phyloP scores from a whole-genome alignment of 2,888 invertebrate genomes.

The Germaria angustata region DNA sequence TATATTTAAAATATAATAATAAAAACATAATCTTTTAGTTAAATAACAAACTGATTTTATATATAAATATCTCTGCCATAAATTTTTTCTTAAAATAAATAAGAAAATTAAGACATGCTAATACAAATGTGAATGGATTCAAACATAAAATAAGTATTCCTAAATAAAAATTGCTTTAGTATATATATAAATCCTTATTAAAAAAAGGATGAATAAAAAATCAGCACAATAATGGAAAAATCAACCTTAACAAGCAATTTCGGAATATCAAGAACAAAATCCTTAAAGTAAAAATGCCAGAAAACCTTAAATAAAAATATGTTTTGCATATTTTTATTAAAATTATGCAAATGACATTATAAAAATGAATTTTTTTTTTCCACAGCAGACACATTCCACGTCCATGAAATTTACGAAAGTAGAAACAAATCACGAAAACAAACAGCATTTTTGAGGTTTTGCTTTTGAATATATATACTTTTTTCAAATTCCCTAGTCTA shows the following conservation, averaged over 20 bases:
- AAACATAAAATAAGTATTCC: background rate
- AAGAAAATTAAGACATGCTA: conserved; percentile 28
- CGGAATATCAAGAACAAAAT: background rate
- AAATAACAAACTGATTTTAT: conserved; percentile 28
- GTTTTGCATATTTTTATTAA: conserved; percentile 64
- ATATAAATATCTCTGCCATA: background rate
- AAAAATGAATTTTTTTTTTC: background rate
- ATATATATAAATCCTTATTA: background rate
- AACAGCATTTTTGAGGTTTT: background rate
- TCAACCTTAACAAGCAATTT: background rate
- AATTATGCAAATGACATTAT: conserved; percentile 59
- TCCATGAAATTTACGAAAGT: background rate
- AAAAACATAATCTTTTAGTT: conserved; percentile 44
- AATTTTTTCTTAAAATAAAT: background rate
- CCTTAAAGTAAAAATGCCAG: background rate
- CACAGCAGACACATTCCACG: conserved; percentile 20
- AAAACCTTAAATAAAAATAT: conserved; percentile 46
- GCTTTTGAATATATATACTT: background rate
- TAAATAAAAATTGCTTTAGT: background rate
- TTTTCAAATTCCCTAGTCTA: conserved; percentile 31
- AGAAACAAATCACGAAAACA: background rate
- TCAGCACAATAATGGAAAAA: background rate
- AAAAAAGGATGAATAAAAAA: background rate
- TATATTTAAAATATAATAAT: conserved; percentile 13
- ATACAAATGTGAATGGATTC: background rate